Evolutionary conservation across 2,797 vertebrate genomes (phyloP).

Genomic region (Melanotaenia boesemani): DNA sequence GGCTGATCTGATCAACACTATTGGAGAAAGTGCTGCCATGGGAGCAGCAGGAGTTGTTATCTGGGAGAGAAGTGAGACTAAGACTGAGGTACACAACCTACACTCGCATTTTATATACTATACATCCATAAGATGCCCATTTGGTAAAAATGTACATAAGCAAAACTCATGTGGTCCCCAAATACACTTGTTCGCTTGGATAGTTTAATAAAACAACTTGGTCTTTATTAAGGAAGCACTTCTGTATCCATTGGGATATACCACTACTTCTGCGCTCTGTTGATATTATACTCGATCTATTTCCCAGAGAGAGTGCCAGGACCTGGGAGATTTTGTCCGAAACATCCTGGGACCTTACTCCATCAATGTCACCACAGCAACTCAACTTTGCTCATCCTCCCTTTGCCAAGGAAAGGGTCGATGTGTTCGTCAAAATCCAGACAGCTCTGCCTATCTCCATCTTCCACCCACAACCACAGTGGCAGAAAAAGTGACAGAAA

Average conservation of each 20-base stretch:
- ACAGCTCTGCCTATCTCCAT: constrained; percentile 81
- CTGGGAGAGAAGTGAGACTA: constrained; percentile 80
- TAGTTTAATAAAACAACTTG: not conserved
- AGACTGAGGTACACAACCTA: constrained; percentile 70
- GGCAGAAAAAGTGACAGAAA: constrained; percentile 60
- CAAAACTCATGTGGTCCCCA: not conserved
- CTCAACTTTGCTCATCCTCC: constrained; percentile 82
- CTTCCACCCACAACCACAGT: constrained; percentile 66
- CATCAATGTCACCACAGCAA: constrained; percentile 83
- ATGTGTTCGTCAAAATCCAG: constrained; percentile 81
- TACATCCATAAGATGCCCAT: not conserved
- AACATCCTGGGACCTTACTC: constrained; percentile 84
- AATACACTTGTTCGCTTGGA: not conserved
- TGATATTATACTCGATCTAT: not conserved
- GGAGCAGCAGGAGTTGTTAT: constrained; percentile 85
- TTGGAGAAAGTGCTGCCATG: constrained; percentile 88
- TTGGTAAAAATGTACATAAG: not conserved
- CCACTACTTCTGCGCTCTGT: not conserved
- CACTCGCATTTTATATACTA: not conserved
- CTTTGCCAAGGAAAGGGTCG: constrained; percentile 85
- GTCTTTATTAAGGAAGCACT: not conserved
- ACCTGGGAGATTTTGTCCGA: constrained; percentile 79
- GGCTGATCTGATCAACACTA: constrained; percentile 85
- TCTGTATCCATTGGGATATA: not conserved
- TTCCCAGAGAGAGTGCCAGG: constrained; percentile 83